Evolutionary conservation across 2,888 invertebrate species (phyloP), one percentile per base, ranked within the genome.

Genomic region (Lumbricus terrestris): DNA sequence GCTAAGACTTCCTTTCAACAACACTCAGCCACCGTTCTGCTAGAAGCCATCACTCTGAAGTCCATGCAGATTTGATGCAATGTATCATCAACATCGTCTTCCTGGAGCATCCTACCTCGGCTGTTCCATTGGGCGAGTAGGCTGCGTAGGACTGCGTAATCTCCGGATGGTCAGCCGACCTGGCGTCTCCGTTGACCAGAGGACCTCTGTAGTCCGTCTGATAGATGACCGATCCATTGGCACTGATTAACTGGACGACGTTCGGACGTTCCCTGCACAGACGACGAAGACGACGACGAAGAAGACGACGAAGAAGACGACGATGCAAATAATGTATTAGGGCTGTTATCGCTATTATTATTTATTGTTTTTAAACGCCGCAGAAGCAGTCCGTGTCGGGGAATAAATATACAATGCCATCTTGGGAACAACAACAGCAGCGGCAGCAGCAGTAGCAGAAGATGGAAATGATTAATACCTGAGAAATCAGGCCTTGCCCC

Each of bases 41-140:
- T 69, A 29, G n/a, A 69, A 69, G 69, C 69, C 29, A 0, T 69
- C 29, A 3, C 4, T 54, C 54, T 6, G 13, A n/a, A n/a, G n/a
- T n/a, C 4, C 69, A 6, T 1, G 5, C 47, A 0, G 20, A 3
- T 40, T 40, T 15, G 29, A n/a, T n/a, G 29, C 69, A 69, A 69
- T 69, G 69, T 69, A 69, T 69, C 69, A 69, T 11, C n/a, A 16
- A 8, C 69, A 15, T 11, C 42, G 18, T 6, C 40, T 11, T 6
- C 40, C 6, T 6, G 8, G 16, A 15, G 42, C n/a, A n/a, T 2
- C 47, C 54, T 90, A 94, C 94, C 93, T 93, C 91, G 11, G 92
- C 93, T 34, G 91, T 91, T 37, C 93, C 93, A 88, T 92, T 91
- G 6, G 93, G 92, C 29, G 93, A 92, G 90, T 91, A 93, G 0